A percentile compares a stretch with the other conserved stretches of the same genome.
Evolutionary conservation across 2,888 invertebrate species (phyloP).

Genomic region (Hemithea aestivaria): DNA sequence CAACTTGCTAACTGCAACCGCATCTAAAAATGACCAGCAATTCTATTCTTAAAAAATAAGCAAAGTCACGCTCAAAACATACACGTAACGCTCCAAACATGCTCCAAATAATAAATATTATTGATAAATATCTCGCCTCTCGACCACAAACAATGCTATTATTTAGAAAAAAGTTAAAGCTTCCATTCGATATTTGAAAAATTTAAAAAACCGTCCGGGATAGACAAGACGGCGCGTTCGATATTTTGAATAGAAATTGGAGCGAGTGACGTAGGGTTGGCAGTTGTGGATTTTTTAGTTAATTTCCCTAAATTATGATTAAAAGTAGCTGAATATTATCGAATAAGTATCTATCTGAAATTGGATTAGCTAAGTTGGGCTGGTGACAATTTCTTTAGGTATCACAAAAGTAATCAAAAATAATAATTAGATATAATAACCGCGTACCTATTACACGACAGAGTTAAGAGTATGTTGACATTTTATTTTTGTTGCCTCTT

Average conservation of each 20-base stretch:
- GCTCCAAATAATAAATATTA: constrained; percentile 60
- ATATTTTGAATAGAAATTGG: constrained; percentile 55
- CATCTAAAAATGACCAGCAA: too few species aligned
- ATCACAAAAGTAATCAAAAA: too few species aligned
- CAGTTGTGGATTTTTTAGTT: constrained; percentile 5
- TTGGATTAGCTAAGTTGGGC: too few species aligned
- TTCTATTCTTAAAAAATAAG: constrained; percentile 33
- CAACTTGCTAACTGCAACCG: too few species aligned
- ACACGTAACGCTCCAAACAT: constrained; percentile 41
- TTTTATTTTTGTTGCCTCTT: too few species aligned
- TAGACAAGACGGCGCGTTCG: constrained; percentile 60
- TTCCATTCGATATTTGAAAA: constrained; percentile 44
- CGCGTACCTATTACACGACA: too few species aligned
- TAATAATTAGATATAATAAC: too few species aligned
- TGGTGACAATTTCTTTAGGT: too few species aligned
- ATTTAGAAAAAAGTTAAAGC: constrained; percentile 61
- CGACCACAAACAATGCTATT: constrained; percentile 74
- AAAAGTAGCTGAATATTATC: too few species aligned
- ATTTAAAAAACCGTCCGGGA: constrained; percentile 51
- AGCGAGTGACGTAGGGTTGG: constrained; percentile 48
- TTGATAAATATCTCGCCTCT: constrained; percentile 62
- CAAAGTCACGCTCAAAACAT: constrained; percentile 55
- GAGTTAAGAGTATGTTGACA: too few species aligned
- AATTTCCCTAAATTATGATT: too few species aligned
- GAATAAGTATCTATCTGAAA: too few species aligned